Evolutionary conservation across 2,113 vertebrate genomes (phyloP), one percentile per base, ranked within the genome.

Genomic region (Tyto alba): DNA sequence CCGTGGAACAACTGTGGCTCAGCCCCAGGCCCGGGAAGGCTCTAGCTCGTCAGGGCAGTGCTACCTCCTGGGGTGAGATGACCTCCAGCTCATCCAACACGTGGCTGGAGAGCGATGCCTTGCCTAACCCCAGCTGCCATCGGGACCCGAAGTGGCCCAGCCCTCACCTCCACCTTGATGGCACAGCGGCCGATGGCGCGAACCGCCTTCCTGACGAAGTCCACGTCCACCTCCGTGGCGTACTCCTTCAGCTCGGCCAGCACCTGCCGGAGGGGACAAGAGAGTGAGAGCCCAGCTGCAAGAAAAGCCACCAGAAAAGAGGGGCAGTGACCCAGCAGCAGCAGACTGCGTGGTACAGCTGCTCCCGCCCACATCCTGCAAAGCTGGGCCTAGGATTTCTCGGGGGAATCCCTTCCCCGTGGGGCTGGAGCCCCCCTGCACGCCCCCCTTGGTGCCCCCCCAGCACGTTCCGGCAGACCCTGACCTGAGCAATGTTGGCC

Each of bases 181-280:
- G 99, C 99, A 40, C 99, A 99, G 96, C 99, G 99, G 80, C 99
- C 99, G 10, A 99, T 99, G 96, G 99, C 99, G 53, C 99, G 97
- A 77, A 99, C 99, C 0, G 99, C 99, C 96, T 99, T 99, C 85
- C 99, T 98, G 2, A 99, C 99, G 29, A 99, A 99, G 97, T 99
- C 99, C 95, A 99, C 99, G 1, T 99, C 99, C 88, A 99, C 99
- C 96, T 99, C 99, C 0, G 99, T 99, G 29, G 99, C 99, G 0
- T 99, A 99, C 64, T 99, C 99, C 97, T 99, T 99, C 75, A 99
- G 98, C 97, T 99, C 99, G 0, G 99, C 99, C 96, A 99, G 97
- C 64, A 99, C 99, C 99, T 99, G 92, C 13, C 53, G 2, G 7
- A 20, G 27, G 32, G 80, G 5, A 81, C n/a, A 45, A 15, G 40